Base-by-base conservation (phyloP, 2,888 invertebrate species). In the Anoncus sp. region DNA sequence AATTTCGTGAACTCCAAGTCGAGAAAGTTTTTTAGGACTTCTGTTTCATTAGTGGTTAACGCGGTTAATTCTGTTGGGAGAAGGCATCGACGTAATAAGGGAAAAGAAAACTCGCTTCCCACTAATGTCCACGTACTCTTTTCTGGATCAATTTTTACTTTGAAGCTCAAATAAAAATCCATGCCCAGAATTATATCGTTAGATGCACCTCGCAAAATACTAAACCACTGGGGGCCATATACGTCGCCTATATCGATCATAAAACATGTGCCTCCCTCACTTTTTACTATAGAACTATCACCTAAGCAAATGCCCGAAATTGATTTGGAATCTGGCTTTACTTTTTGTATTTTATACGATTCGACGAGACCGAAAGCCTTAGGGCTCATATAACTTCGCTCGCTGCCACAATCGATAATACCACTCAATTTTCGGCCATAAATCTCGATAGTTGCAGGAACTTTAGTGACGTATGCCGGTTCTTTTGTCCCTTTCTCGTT, bases 201-300 rank as follows among this genome's bases (percentile, higher is more conserved):
- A 14, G 74, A 77, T 22, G 57, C 24, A 6, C 60, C 65, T 9
- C 55, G 70, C 16, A 77, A 31, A 12, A 77, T 57, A 43, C 77
- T 77, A 43, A 77, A 75, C 77, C 72, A 77, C 22, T 80, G 80
- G 1, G 74, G 75, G 9, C 77, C 77, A 22, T 69, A 62, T 22
- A 79, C 63, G 12, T 75, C 69, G 12, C 62, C 62, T 4, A 75
- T 57, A 49, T 62, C 57, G 6, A 75, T 75, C 6, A 63, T 24
- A 18, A 75, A 75, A 18, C 69, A 69, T 1, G 75, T 67, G 7
- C 69, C 69, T 3, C 69, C 75, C 31, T 22, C 16, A 22, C 31
- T 38, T 57, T 70, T 57, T 10, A 53, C 59, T 7, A 71, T 14
- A 9, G 69, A 47, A 10, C 27, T 63, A 22, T 75, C 75, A 9